A percentile compares a stretch with the other conserved stretches of the same genome.
phyloP scores from a whole-genome alignment of 1,140 invertebrate genomes.

The Drosophila bipectinata region DNA sequence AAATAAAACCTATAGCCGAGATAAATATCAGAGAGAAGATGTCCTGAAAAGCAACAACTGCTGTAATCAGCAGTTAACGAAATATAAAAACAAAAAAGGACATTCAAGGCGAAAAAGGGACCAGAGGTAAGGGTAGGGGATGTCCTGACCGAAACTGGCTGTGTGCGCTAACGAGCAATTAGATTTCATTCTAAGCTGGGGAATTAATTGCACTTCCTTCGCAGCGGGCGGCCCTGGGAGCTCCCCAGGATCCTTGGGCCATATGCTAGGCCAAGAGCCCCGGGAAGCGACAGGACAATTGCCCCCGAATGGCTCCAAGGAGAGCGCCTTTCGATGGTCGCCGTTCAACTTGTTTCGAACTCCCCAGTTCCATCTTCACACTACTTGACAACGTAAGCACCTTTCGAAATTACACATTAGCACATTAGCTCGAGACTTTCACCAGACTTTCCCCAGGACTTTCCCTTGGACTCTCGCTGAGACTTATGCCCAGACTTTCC shows the following conservation, averaged over 20 bases:
- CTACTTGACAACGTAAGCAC: slow-evolving; percentile 83
- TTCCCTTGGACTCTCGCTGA: neutral
- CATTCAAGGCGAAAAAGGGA: slow-evolving; percentile 12
- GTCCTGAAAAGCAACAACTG: slow-evolving; percentile 58
- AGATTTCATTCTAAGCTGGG: slow-evolving; percentile 83
- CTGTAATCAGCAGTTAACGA: slow-evolving; percentile 84
- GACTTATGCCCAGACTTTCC: neutral
- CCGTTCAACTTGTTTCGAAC: neutral
- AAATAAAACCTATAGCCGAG: slow-evolving; percentile 69
- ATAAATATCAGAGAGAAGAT: slow-evolving; percentile 57
- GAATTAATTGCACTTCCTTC: slow-evolving; percentile 77
- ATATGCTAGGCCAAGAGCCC: slow-evolving; percentile 57
- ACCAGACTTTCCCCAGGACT: neutral
- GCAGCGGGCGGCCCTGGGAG: slow-evolving; percentile 35
- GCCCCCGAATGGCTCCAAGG: neutral
- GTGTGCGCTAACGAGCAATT: slow-evolving; percentile 83
- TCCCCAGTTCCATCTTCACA: slow-evolving; percentile 66
- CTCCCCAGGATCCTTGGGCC: slow-evolving; percentile 37
- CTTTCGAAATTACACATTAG: slow-evolving; percentile 79
- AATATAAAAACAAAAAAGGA: slow-evolving; percentile 80
- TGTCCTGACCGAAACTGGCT: slow-evolving; percentile 39
- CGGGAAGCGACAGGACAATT: slow-evolving; percentile 1
- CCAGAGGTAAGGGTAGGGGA: neutral
- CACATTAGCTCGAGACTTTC: slow-evolving; percentile 63
- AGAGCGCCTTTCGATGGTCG: neutral